These are phyloP conservation scores for Leistus spinibarbis DNA, from an alignment of 2,888 invertebrate genomes.

Conservation along the genomic window DNA sequence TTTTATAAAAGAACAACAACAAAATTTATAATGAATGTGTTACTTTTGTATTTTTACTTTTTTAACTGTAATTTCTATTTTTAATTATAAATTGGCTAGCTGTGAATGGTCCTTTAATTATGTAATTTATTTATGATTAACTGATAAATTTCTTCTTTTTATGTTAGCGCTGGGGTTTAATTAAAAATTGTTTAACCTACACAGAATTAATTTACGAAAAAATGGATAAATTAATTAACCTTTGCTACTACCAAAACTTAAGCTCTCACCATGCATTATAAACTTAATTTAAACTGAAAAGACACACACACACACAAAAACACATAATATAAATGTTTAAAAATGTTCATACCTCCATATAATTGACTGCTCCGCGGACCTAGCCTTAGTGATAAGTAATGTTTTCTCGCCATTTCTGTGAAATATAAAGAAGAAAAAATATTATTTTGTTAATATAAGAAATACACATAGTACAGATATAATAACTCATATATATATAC, in stretches of 20 bases:
- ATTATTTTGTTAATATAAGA: neutral
- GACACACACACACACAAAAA: neutral
- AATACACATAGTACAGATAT: neutral
- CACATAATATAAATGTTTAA: neutral
- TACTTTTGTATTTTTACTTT: no score
- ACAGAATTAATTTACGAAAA: neutral
- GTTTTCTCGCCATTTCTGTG: constrained; percentile 58
- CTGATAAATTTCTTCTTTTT: no score
- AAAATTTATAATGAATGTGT: no score
- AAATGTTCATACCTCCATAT: constrained; percentile 54
- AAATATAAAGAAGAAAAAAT: constrained; percentile 41
- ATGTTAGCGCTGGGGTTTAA: no score
- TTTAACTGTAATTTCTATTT: no score
- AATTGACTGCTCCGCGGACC: constrained; percentile 58
- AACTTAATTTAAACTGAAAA: constrained; percentile 15
- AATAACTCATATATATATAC: neutral
- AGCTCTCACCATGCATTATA: constrained; percentile 23
- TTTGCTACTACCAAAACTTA: neutral
- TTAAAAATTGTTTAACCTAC: neutral
- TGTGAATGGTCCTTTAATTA: no score
- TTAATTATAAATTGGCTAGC: no score
- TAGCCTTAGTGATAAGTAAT: constrained; percentile 59
- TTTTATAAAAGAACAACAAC: no score
- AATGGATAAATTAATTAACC: neutral
- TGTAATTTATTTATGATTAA: no score